Base-by-base conservation (phyloP, 2,797 vertebrate species). In the Myoxocephalus aenaeus region DNA sequence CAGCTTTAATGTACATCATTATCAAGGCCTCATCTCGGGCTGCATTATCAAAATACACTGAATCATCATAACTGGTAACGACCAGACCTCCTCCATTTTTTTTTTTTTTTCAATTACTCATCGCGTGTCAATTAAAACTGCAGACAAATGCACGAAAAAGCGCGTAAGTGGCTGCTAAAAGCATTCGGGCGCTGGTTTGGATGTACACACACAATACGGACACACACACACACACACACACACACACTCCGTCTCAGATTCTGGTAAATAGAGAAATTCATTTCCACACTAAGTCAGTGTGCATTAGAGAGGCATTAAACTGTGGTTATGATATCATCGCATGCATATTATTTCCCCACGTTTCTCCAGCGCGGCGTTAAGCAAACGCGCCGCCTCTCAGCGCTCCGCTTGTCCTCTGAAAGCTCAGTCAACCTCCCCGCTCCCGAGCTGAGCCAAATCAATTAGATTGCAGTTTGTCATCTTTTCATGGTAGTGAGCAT, bases 11-110 rank as follows among this genome's bases (percentile, higher is more conserved):
- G 91, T 86, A 86, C 78, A 83, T 91, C 89, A 89, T 92, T 93
- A 93, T 92, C 86, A 25, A 46, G 44, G 77, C 62, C 84, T 86
- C 76, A 89, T 91, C 87, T 83, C 71, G 44, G 76, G 77, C 85
- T 65, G 90, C 81, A 82, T 90, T 89, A 90, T 92, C 85, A 91
- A 92, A 92, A 92, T 84, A 86, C 83, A 89, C 89, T 84, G 89
- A 91, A 87, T 93, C 90, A 92, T 92, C 90, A 86, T 80, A 90
- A 89, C 76, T 82, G 80, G 75, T 89, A 90, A 92, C 79, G 81
- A 87, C 74, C 72, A 74, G 42, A 75, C 69, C 83, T 62, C 86
- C 80, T 84, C 85, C 36, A 59, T 84, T 86, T 82, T 65, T 84
- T 74, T 82, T 65, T 84, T 74, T 57, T 75, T 88, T 87, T 84